These are phyloP conservation scores for Limosa lapponica DNA, from an alignment of 2,797 vertebrate species.

Conservation along the genomic window DNA sequence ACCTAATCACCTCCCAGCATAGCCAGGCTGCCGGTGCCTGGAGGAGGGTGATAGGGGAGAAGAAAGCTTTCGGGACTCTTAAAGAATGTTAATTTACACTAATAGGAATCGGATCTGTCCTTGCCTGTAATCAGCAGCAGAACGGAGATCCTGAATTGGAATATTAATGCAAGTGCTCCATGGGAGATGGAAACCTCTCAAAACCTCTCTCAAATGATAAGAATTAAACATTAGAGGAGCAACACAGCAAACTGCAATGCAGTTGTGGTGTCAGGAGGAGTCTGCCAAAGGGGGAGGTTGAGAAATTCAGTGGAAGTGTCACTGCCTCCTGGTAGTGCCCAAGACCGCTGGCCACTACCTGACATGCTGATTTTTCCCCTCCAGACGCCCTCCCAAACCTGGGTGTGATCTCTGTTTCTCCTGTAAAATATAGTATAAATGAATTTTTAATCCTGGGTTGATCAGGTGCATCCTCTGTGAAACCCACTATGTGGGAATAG, in stretches of 20 bases:
- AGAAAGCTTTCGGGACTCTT: slow-evolving; percentile 24
- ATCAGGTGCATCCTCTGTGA: neutral
- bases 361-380: accelerated
- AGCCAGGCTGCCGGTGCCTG: slow-evolving; percentile 23
- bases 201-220: neutral
- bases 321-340: neutral
- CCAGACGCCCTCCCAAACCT: neutral
- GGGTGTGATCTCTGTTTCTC: neutral
- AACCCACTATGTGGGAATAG: neutral
- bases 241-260: slow-evolving; percentile 7
- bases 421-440: neutral
- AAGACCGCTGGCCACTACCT: neutral
- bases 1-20: slow-evolving; percentile 49
- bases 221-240: neutral
- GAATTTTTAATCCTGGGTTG: neutral
- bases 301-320: neutral
- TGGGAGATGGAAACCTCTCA: slow-evolving; percentile 33
- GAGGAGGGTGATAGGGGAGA: neutral
- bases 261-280: neutral
- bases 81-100: slow-evolving; percentile 38
- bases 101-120: neutral
- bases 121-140: slow-evolving; percentile 23
- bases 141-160: slow-evolving; percentile 20
- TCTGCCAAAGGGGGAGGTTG: neutral
- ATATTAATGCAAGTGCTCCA: slow-evolving; percentile 40